Percentiles rank a stretch among this genome's conserved stretches.
Conservation (phyloP, 2,888 invertebrate species). For the Drosophila prolongata region DNA sequence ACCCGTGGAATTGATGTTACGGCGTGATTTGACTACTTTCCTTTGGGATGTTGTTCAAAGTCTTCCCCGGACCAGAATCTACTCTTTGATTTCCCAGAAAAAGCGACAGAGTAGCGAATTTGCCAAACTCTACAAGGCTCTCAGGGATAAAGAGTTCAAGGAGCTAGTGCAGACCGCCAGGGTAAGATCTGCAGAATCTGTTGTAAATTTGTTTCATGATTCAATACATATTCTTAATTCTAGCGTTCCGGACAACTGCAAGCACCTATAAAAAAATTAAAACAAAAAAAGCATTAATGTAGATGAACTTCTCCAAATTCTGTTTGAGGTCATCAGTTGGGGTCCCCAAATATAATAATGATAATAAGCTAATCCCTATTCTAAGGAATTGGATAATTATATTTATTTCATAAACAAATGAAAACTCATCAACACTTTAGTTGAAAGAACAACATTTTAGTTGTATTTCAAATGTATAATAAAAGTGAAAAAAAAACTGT, state of each 20-base stretch:
- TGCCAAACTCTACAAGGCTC: conserved; percentile 67
- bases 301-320: conserved; percentile 71
- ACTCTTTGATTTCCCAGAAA: conserved; percentile 68
- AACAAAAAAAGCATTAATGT: conserved; percentile 66
- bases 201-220: no score
- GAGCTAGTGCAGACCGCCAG: conserved; percentile 63
- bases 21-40: conserved; percentile 71
- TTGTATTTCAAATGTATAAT: no score
- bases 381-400: no score
- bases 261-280: conserved; percentile 53
- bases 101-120: conserved; percentile 70
- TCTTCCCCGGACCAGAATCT: conserved; percentile 70
- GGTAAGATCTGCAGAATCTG: conserved; percentile 50
- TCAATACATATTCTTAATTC: neutral
- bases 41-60: conserved; percentile 65
- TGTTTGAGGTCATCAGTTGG: conserved; percentile 72
- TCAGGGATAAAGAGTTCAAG: conserved; percentile 64
- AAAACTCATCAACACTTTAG: no score
- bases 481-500: no score
- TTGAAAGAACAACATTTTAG: no score
- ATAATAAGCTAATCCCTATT: no score
- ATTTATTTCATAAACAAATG: no score
- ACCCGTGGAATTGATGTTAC: conserved; percentile 71
- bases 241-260: conserved; percentile 65
- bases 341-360: conserved; percentile 59